phyloP scores from a whole-genome alignment of 1,140 invertebrate species.

The Drosophila pseudoananassae region DNA sequence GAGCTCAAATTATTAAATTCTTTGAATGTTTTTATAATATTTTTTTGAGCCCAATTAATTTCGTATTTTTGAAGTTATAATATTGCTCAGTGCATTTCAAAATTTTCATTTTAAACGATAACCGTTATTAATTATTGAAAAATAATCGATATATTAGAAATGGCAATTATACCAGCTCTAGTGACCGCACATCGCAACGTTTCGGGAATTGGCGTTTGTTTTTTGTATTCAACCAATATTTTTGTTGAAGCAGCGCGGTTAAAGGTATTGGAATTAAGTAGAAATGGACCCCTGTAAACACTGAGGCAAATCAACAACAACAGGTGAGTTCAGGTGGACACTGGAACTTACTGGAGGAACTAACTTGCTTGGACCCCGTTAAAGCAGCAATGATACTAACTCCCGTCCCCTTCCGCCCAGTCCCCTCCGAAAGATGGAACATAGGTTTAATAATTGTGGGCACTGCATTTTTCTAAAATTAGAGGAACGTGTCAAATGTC shows the following conservation, averaged over 20 bases:
- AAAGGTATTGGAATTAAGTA: neutral
- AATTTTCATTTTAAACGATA: neutral
- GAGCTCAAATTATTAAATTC: too few relatives aligned
- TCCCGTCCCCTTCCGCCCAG: constrained; percentile 5
- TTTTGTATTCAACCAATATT: neutral
- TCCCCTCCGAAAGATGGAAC: neutral
- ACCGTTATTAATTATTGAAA: neutral
- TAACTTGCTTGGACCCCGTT: neutral
- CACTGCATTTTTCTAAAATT: constrained; percentile 33
- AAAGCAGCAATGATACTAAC: constrained; percentile 26
- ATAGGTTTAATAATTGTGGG: constrained; percentile 3
- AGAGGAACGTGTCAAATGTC: constrained; percentile 29
- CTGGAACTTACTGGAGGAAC: too few relatives aligned
- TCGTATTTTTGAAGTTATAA: too few relatives aligned
- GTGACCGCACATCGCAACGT: constrained; percentile 6
- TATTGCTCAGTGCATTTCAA: too few relatives aligned
- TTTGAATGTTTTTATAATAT: too few relatives aligned
- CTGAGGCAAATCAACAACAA: constrained; percentile 11
- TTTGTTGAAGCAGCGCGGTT: neutral
- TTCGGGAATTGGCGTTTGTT: constrained; percentile 18
- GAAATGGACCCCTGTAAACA: neutral
- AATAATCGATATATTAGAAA: neutral
- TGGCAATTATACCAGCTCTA: neutral
- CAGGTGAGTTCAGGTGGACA: constrained; percentile 21
- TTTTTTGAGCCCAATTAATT: too few relatives aligned